A percentile compares a stretch with the other conserved stretches of the same genome.
Evolutionary conservation across 2,113 vertebrate species (phyloP).

Genomic region (Myrmecobius fasciatus): DNA sequence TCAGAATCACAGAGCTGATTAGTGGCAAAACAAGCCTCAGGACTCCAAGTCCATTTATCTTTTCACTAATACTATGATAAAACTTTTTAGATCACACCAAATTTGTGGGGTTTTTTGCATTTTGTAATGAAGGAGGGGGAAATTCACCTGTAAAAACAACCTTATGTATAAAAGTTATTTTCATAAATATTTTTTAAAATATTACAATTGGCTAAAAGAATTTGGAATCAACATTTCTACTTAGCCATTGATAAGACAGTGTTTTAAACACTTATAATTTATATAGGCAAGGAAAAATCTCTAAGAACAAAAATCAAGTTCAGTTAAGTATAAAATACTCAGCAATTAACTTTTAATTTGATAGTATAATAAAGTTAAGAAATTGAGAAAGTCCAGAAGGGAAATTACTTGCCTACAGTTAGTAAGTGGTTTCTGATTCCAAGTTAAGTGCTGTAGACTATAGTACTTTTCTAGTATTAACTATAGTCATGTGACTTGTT

Average conservation of each 20-base stretch:
- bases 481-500: neutral
- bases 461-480: neutral
- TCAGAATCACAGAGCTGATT: neutral
- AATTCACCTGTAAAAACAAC: slow-evolving; percentile 39
- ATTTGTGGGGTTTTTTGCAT: neutral
- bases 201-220: slow-evolving; percentile 41
- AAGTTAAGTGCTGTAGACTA: neutral
- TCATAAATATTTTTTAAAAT: slow-evolving; percentile 25
- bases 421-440: neutral
- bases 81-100: neutral
- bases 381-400: neutral
- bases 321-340: slow-evolving; percentile 43
- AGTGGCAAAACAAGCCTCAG: neutral
- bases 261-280: slow-evolving; percentile 34
- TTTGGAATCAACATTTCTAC: slow-evolving; percentile 11
- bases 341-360: slow-evolving; percentile 46
- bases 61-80: neutral
- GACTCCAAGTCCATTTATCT: neutral
- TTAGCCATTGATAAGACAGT: slow-evolving; percentile 21
- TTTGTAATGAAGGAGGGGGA: neutral
- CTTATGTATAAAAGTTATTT: slow-evolving; percentile 8
- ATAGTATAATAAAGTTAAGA: no score
- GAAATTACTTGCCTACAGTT: neutral
- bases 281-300: slow-evolving; percentile 17
- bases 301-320: slow-evolving; percentile 34